These are phyloP conservation scores for Cladopsammia gracilis DNA, from an alignment of 64 coral and sea anemone species.

Conservation along the genomic window DNA sequence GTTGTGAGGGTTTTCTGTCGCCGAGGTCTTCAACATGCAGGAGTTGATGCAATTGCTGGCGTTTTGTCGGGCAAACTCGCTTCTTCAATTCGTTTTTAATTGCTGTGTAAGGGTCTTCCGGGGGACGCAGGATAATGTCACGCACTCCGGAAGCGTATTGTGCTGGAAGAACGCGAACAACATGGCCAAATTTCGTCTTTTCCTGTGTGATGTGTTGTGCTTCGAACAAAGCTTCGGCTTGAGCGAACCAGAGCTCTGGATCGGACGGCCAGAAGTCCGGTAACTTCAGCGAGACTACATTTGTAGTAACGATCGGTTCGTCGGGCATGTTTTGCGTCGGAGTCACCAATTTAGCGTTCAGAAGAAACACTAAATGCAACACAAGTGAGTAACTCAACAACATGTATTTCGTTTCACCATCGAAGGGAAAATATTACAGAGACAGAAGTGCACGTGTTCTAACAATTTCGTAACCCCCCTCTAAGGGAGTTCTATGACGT, in stretches of 20 bases:
- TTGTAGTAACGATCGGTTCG: neutral
- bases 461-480: no score
- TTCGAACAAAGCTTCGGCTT: neutral
- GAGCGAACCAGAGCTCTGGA: constrained; percentile 1
- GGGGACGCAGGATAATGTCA: constrained; percentile 57
- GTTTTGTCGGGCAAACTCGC: neutral
- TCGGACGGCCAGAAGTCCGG: constrained; percentile 9
- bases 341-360: neutral
- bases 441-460: no score
- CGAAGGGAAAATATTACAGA: no score
- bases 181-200: constrained; percentile 65
- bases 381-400: no score
- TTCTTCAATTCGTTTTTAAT: neutral
- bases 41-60: constrained; percentile 35
- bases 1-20: constrained; percentile 32
- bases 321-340: neutral
- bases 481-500: no score
- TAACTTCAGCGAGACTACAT: neutral
- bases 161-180: constrained; percentile 55
- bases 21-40: constrained; percentile 30
- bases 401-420: no score
- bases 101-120: constrained; percentile 1
- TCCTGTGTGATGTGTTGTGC: constrained; percentile 27
- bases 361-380: no score
- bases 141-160: constrained; percentile 53